Percentiles rank a stretch among this genome's conserved stretches.
These are phyloP conservation scores for Limnothrissa miodon DNA, from an alignment of 2,113 vertebrate genomes.

Conservation along the genomic window DNA sequence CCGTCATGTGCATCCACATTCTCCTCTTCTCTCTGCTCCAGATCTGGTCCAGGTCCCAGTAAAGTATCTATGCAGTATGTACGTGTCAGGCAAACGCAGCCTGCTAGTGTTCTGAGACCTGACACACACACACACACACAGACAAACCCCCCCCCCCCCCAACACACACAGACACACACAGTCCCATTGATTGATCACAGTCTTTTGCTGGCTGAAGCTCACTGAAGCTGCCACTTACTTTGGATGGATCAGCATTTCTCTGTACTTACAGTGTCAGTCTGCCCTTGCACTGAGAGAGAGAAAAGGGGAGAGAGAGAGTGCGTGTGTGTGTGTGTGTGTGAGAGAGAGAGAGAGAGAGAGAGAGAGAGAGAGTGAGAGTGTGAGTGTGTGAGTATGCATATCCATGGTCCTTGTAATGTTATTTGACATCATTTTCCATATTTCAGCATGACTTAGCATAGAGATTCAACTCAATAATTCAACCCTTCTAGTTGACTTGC, in stretches of 20 bases:
- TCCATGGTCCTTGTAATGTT: background rate
- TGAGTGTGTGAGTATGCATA: no score
- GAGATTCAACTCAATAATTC: background rate
- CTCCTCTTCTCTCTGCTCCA: no score
- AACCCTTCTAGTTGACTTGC: conserved; percentile 5
- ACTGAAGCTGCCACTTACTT: background rate
- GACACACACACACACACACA: conserved; percentile 9
- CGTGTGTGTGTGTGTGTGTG: background rate
- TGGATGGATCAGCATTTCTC: background rate
- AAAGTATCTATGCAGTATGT: no score
- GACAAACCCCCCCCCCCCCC: no score
- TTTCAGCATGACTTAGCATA: background rate
- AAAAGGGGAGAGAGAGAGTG: background rate
- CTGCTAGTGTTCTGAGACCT: no score
- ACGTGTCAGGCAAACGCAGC: no score
- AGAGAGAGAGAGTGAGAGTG: no score
- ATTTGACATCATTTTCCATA: background rate
- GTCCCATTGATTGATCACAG: background rate
- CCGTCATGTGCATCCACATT: no score
- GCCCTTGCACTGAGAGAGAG: background rate
- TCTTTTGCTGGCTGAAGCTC: background rate
- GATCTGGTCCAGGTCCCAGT: no score
- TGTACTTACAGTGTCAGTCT: background rate
- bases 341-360: no score
- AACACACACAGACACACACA: background rate